These are phyloP conservation scores for Lasioglossum baleicum DNA, from an alignment of 1,140 invertebrate genomes.

Conservation along the genomic window DNA sequence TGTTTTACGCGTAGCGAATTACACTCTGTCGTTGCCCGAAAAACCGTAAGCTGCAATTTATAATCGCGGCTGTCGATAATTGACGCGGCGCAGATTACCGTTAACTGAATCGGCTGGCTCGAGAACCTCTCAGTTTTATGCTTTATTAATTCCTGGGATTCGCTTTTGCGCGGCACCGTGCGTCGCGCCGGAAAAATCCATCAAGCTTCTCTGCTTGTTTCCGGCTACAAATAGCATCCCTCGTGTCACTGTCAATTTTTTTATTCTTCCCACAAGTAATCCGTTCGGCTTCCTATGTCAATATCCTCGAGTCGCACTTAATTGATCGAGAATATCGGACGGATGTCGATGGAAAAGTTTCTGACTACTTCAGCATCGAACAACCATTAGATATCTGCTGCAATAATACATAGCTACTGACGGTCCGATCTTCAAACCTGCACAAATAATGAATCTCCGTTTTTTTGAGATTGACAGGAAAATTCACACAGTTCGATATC, in stretches of 20 bases:
- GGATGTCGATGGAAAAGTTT: no score
- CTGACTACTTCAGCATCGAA: no score
- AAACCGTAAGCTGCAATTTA: constrained; percentile 46
- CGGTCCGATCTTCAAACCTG: no score
- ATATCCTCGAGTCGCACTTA: no score
- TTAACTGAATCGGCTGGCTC: constrained; percentile 42
- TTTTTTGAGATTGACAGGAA: no score
- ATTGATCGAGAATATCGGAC: no score
- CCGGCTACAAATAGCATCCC: no score
- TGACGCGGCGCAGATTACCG: constrained; percentile 50
- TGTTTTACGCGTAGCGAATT: constrained; percentile 51
- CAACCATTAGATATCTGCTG: no score
- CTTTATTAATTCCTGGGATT: constrained; percentile 54
- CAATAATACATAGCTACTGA: no score
- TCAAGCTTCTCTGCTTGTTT: neutral
- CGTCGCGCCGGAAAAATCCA: neutral
- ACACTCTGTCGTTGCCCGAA: constrained; percentile 42
- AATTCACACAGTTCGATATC: no score
- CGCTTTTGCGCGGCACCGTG: neutral
- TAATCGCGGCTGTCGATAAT: constrained; percentile 61
- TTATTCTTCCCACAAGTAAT: neutral
- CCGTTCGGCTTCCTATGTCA: no score
- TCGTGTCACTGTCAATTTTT: neutral
- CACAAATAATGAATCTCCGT: no score
- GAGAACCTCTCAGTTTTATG: constrained; percentile 53